Evolutionary conservation across 2,113 vertebrate genomes (phyloP), one percentile per base, ranked within the genome.

Genomic region (Zosterops japonicus): DNA sequence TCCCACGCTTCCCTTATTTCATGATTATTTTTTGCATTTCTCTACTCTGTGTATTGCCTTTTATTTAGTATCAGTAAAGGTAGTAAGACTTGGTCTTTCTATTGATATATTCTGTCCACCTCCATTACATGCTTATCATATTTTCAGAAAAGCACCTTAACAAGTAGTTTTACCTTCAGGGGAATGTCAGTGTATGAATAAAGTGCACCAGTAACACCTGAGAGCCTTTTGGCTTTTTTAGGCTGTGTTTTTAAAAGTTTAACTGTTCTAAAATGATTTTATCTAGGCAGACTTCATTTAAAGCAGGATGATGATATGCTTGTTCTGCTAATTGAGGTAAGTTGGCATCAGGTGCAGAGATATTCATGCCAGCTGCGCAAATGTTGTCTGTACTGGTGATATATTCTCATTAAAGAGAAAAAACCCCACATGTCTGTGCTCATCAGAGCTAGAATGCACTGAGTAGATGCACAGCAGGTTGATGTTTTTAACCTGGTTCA

Each of bases 1-100:
- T 35, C 15, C 35, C 6, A 22, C 0, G 0, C 8, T 6, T 6
- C 4, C 11, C 27, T 75, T 64, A 53, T 50, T 81, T 80, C 7
- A 41, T 42, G 0, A 60, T n/a, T 33, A 9, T 17, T 76, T 55
- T 82, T 87, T 63, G 1, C 23, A 67, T 52, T 76, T 88, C 22
- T 68, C 29, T 50, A 22, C 18, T 70, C 12, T 42, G 3, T 82
- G 3, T 35, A 44, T 35, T 76, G 16, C 9, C 7, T 86, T 85
- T 82, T 68, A 68, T 60, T 92, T 7, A 44, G 8, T 49, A 59
- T 18, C 27, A 39, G 6, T 47, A 17, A 56, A 63, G 21, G 24
- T 27, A 74, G 29, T 71, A 75, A 85, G 12, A 35, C 9, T 77
- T 49, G 9, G 2, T 61, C 24, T 80, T 2, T 49, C 9, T 89